A percentile compares a stretch with the other conserved stretches of the same genome.
phyloP scores from a whole-genome alignment of 2,888 invertebrate genomes.

The Acleris cristana region DNA sequence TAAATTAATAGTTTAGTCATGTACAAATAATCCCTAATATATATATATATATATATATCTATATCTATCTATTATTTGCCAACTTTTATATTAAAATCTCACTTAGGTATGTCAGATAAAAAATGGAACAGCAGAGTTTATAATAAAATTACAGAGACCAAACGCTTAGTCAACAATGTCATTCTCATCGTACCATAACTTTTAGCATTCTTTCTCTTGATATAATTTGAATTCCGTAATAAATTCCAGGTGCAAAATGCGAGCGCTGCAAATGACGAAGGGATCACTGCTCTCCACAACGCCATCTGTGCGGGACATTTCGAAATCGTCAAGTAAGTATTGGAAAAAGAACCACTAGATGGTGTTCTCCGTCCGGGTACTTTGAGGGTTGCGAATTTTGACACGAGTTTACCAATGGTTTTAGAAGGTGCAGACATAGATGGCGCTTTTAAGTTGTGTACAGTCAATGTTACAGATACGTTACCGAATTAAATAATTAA shows the following conservation, averaged over 20 bases:
- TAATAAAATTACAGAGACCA: no score
- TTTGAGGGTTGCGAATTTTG: neutral
- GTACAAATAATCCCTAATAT: no score
- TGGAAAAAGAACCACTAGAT: constrained; percentile 13
- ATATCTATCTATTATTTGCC: no score
- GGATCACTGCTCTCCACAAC: constrained; percentile 99
- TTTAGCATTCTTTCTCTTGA: no score
- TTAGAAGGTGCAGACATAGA: neutral
- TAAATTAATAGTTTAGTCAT: no score
- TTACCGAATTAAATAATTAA: neutral
- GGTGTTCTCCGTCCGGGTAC: neutral
- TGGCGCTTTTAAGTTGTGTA: constrained; percentile 4
- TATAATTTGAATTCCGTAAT: constrained; percentile 13
- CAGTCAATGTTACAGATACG: neutral
- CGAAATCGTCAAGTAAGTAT: constrained; percentile 94
- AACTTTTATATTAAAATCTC: no score
- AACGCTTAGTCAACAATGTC: neutral
- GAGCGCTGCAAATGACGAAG: constrained; percentile 99
- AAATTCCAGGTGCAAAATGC: constrained; percentile 91
- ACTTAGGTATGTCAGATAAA: no score
- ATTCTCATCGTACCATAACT: neutral
- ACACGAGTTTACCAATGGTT: neutral
- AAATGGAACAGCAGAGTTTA: no score
- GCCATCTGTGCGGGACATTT: constrained; percentile 99
- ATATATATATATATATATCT: no score